These are phyloP conservation scores for Elachura formosa DNA, from an alignment of 2,113 vertebrate genomes.

Conservation along the genomic window DNA sequence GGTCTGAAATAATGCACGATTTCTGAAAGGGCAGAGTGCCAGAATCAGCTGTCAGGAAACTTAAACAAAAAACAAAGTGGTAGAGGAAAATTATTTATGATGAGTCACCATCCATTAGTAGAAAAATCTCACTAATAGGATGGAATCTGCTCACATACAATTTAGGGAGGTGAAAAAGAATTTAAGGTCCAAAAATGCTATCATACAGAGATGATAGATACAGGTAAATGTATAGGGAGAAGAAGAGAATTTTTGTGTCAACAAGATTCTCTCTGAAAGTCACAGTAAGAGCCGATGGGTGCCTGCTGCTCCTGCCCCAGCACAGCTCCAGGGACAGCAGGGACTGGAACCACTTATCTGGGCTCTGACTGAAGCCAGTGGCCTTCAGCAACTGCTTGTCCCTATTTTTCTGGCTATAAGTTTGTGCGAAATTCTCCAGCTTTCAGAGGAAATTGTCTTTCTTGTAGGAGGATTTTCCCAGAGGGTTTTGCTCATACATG, in stretches of 20 bases:
- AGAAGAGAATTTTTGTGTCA: not conserved
- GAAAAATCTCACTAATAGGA: not conserved
- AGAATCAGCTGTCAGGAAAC: not conserved
- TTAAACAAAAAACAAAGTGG: not conserved
- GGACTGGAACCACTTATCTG: not conserved
- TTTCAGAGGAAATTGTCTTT: not conserved
- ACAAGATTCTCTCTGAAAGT: not conserved
- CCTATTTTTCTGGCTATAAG: not conserved
- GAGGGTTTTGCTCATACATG: not conserved
- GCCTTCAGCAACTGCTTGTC: not conserved
- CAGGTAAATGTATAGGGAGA: not conserved
- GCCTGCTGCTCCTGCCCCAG: not conserved
- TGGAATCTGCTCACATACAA: fast-evolving
- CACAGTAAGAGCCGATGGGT: not conserved
- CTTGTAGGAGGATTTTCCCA: not conserved
- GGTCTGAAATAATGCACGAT: not conserved
- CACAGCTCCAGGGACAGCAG: not conserved
- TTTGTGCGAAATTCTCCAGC: not conserved
- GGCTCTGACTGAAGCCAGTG: not conserved
- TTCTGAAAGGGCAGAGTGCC: not conserved
- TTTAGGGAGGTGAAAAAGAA: not conserved
- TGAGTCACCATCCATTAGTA: not conserved
- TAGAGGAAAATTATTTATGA: not conserved
- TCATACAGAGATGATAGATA: not conserved
- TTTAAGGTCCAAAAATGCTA: not conserved